A percentile compares a stretch with the other conserved stretches of the same genome.
Conservation (phyloP, 2,113 vertebrate genomes). For the Phoxinus phoxinus region DNA sequence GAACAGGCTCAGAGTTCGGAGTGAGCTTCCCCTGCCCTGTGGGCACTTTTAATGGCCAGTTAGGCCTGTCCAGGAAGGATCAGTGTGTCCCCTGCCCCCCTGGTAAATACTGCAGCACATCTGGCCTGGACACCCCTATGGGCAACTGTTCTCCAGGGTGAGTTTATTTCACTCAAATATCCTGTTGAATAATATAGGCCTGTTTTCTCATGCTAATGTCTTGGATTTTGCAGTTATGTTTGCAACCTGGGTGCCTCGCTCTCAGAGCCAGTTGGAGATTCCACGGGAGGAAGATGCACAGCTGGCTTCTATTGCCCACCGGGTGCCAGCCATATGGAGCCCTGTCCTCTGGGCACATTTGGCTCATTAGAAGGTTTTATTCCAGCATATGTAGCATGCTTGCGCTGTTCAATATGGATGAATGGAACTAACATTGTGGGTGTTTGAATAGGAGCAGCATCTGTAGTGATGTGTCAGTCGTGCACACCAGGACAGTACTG, state of each 20-base stretch:
- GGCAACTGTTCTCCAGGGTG: constrained; percentile 81
- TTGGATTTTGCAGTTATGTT: constrained; percentile 68
- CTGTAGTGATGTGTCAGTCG: constrained; percentile 68
- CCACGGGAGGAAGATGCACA: constrained; percentile 77
- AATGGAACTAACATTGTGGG: neutral
- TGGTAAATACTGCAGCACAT: constrained; percentile 83
- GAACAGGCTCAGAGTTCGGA: constrained; percentile 73
- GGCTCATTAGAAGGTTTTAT: constrained; percentile 72
- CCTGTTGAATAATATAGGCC: neutral
- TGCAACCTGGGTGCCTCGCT: constrained; percentile 73
- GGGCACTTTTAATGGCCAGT: constrained; percentile 75
- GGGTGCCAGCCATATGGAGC: constrained; percentile 77
- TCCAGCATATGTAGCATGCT: neutral
- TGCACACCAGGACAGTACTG: constrained; percentile 77
- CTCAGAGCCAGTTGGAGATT: constrained; percentile 69
- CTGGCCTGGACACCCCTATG: constrained; percentile 74
- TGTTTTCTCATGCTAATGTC: neutral
- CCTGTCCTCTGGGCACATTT: constrained; percentile 81
- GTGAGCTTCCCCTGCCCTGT: constrained; percentile 76
- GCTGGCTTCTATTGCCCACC: constrained; percentile 80
- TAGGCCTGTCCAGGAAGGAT: constrained; percentile 67
- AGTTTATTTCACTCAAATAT: neutral
- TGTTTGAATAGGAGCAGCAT: constrained; percentile 67
- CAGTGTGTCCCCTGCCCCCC: constrained; percentile 83
- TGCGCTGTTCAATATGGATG: neutral